Conservation (phyloP, 1,140 invertebrate species). For the Bombus affinis region DNA sequence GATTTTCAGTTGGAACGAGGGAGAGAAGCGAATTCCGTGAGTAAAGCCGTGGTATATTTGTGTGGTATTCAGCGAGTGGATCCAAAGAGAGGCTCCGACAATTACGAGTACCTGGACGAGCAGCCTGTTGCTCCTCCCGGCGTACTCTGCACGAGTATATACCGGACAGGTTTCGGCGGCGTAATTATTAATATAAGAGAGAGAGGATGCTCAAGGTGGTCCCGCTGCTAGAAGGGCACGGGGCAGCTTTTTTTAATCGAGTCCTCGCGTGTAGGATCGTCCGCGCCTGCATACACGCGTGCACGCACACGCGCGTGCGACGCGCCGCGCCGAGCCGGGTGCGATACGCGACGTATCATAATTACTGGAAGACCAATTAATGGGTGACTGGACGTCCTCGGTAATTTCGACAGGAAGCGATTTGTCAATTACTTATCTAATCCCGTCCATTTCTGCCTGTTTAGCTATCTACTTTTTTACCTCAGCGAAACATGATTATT, state of each 20-base stretch:
- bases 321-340: background rate
- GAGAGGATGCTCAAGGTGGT: constrained; percentile 62
- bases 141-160: constrained; percentile 61
- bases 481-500: background rate
- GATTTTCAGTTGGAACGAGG: constrained; percentile 49
- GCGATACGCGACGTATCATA: constrained; percentile 36
- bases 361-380: constrained; percentile 30
- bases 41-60: constrained; percentile 47
- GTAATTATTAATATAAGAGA: constrained; percentile 74
- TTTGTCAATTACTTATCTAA: constrained; percentile 20
- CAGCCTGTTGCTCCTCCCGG: constrained; percentile 51
- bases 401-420: constrained; percentile 4
- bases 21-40: constrained; percentile 40
- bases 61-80: constrained; percentile 60
- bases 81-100: constrained; percentile 60
- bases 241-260: constrained; percentile 42
- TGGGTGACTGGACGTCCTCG: background rate
- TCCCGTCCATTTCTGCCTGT: background rate
- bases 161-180: constrained; percentile 72
- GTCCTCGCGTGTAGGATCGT: constrained; percentile 27
- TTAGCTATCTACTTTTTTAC: background rate
- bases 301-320: constrained; percentile 22
- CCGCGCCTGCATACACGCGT: constrained; percentile 10
- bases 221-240: constrained; percentile 44
- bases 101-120: constrained; percentile 64